Conservation (phyloP, 2,797 vertebrate genomes). For the Malurus leucopterus region DNA sequence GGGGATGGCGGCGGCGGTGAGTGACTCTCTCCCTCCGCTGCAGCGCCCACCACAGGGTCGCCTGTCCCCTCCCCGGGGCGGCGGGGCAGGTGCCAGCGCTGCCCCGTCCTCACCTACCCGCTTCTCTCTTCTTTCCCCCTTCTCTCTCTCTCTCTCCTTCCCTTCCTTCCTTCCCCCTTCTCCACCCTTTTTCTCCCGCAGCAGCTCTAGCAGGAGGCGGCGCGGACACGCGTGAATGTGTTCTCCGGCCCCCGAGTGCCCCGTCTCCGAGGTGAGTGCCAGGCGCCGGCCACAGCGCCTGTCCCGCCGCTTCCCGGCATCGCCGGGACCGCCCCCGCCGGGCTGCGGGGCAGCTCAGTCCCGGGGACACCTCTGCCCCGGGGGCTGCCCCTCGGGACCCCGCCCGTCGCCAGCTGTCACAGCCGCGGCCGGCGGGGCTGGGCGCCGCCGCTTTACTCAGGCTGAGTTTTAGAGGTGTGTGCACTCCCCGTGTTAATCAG, state of each 20-base stretch:
- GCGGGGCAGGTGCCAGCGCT: neutral
- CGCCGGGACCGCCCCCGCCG: neutral
- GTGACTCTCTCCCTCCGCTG: neutral
- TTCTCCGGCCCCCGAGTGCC: neutral
- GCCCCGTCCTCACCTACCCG: neutral
- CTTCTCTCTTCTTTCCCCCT: neutral
- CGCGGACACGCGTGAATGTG: slow-evolving; percentile 8
- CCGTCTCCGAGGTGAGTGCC: slow-evolving; percentile 32
- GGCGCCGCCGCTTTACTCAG: neutral
- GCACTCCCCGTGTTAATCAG: neutral
- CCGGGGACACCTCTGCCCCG: neutral
- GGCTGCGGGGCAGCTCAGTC: neutral
- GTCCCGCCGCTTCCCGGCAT: neutral
- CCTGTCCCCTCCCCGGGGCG: neutral
- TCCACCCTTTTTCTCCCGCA: neutral
- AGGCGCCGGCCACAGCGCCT: neutral
- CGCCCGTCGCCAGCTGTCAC: neutral
- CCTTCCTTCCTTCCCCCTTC: neutral
- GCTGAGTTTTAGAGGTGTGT: neutral
- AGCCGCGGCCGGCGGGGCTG: neutral
- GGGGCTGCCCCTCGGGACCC: neutral
- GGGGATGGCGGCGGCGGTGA: neutral
- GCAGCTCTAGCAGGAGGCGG: slow-evolving; percentile 27
- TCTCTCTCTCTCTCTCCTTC: neutral
- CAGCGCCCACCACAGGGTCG: neutral